Conservation (phyloP, 2,888 invertebrate species). For the Rhabditoides inermis region DNA sequence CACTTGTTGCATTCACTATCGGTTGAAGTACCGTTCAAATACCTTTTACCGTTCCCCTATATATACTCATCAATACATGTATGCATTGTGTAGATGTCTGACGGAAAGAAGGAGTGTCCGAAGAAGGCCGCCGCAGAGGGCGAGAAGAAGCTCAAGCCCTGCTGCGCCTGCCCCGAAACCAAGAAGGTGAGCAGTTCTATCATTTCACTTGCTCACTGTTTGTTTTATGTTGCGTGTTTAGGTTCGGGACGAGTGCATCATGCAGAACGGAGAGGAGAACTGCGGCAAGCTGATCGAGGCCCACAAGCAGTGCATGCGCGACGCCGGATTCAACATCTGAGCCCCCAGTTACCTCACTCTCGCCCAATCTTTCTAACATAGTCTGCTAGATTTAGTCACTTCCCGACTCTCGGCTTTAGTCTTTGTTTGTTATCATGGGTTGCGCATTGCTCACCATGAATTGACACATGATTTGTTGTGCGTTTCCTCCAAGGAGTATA, state of each 20-base stretch:
- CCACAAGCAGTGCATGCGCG: conserved; percentile 90
- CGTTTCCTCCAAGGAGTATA: too few species aligned
- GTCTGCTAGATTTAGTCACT: too few species aligned
- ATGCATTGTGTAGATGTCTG: too few species aligned
- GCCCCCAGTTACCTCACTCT: not conserved
- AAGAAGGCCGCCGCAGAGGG: conserved; percentile 6
- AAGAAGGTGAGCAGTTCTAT: conserved; percentile 42
- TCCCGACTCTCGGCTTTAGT: not conserved
- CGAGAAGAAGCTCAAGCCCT: conserved; percentile 54
- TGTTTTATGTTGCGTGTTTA: conserved; percentile 16
- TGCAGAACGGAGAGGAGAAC: conserved; percentile 68
- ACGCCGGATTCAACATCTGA: conserved; percentile 89
- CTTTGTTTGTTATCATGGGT: not conserved
- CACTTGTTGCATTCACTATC: too few species aligned
- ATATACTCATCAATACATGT: too few species aligned
- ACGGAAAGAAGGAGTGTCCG: too few species aligned
- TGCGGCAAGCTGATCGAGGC: conserved; percentile 83
- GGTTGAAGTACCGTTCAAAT: too few species aligned
- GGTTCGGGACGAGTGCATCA: conserved; percentile 55
- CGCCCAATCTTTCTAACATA: too few species aligned
- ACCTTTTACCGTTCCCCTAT: too few species aligned
- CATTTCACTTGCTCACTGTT: not conserved
- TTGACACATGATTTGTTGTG: too few species aligned
- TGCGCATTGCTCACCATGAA: too few species aligned
- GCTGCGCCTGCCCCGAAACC: conserved; percentile 59